These are phyloP conservation scores for Neoitamus cyanurus DNA, from an alignment of 2,888 invertebrate species.

Conservation along the genomic window DNA sequence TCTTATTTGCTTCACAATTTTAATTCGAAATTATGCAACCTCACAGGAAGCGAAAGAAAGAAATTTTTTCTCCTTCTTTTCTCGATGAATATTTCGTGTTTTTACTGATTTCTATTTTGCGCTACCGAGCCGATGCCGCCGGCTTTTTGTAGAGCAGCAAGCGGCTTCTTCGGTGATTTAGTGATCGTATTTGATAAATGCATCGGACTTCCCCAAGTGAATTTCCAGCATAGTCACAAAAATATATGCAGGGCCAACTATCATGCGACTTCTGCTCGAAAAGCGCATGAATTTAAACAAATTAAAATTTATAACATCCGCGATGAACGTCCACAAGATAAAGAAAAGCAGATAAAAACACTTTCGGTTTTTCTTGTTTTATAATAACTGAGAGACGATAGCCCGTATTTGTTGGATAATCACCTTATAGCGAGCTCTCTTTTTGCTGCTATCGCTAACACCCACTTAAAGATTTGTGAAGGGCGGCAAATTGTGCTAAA, in stretches of 20 bases:
- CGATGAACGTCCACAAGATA: neutral
- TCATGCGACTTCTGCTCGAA: neutral
- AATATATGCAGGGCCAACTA: no score
- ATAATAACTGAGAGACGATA: neutral
- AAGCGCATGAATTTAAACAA: neutral
- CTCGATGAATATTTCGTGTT: neutral
- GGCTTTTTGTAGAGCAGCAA: neutral
- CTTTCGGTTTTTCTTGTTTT: neutral
- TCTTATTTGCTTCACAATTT: neutral
- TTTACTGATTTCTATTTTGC: neutral
- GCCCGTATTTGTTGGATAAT: neutral
- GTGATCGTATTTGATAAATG: neutral
- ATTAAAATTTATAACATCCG: neutral
- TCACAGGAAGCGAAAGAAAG: neutral
- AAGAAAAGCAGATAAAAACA: neutral
- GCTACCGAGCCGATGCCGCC: neutral
- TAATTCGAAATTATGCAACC: conserved; percentile 5
- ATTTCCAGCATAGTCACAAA: no score
- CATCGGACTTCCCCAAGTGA: neutral
- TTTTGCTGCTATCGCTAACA: neutral
- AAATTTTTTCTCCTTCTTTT: neutral
- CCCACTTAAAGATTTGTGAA: neutral
- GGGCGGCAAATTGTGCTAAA: neutral
- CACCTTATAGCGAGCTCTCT: neutral
- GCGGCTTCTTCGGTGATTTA: neutral